A percentile compares a stretch with the other conserved stretches of the same genome.
These are phyloP conservation scores for Drosophila vallismaia DNA, from an alignment of 2,888 invertebrate species.

Conservation along the genomic window DNA sequence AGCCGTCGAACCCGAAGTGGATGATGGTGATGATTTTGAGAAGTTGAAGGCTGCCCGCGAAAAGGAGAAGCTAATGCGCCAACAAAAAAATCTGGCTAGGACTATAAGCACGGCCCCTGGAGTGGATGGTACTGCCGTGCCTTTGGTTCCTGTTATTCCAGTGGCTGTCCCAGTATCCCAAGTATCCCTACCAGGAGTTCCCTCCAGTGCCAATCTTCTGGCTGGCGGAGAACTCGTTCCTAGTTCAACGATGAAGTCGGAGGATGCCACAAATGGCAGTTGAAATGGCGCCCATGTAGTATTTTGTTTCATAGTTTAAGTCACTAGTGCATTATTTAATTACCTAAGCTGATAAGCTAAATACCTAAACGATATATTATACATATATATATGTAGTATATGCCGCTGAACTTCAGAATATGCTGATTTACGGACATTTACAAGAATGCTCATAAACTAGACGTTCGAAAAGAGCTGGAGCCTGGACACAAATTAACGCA, in stretches of 20 bases:
- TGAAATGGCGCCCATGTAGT: slow-evolving; percentile 43
- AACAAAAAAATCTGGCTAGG: slow-evolving; percentile 87
- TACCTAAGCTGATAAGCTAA: slow-evolving; percentile 50
- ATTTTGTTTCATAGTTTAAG: slow-evolving; percentile 45
- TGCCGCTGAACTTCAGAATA: slow-evolving; percentile 18
- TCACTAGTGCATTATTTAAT: slow-evolving; percentile 56
- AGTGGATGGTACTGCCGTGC: slow-evolving; percentile 58
- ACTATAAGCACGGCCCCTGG: slow-evolving; percentile 83
- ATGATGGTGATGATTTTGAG: slow-evolving; percentile 88
- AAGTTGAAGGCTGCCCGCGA: slow-evolving; percentile 88
- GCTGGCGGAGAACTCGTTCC: slow-evolving; percentile 51
- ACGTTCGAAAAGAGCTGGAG: slow-evolving; percentile 43
- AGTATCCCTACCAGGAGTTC: slow-evolving; percentile 32
- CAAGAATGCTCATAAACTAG: slow-evolving; percentile 65
- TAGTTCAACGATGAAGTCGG: slow-evolving; percentile 61
- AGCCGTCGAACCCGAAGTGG: slow-evolving; percentile 45
- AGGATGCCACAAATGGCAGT: slow-evolving; percentile 58
- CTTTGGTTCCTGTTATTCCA: slow-evolving; percentile 43
- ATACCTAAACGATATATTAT: slow-evolving; percentile 11
- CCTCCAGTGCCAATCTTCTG: slow-evolving; percentile 64
- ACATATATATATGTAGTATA: slow-evolving; percentile 8
- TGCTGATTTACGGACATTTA: slow-evolving; percentile 38
- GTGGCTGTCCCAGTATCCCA: slow-evolving; percentile 36
- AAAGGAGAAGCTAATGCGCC: slow-evolving; percentile 87
- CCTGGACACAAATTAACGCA: slow-evolving; percentile 44